Base-by-base conservation (phyloP, 2,113 vertebrate species). In the Cottus gobio region DNA sequence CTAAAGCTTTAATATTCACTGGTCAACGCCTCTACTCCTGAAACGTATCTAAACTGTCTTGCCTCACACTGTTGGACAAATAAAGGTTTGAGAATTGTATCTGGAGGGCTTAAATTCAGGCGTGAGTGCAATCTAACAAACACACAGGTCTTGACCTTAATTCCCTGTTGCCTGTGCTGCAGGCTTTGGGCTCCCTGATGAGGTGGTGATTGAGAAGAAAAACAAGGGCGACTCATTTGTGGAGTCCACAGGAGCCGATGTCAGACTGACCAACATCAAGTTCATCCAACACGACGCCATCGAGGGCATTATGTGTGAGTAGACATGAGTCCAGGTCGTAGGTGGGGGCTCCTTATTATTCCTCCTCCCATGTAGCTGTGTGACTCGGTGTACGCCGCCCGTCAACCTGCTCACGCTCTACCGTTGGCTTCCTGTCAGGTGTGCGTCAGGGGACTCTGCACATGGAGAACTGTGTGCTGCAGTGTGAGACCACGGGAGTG, bases 241-340 rank as follows among this genome's bases (percentile, higher is more conserved):
- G 71, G 96, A 97, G 68, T 97, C 97, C 8, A 95, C 95, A 0
- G 98, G 96, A 58, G 88, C 86, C 1, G 88, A 95, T 42, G 79
- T 99, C 72, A 95, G 88, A 87, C 95, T 99, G 82, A 97, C 96
- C 66, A 96, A 91, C 90, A 82, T 99, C 72, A 99, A 99, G 89
- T 95, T 99, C 69, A 94, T 99, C 62, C 97, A 99, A 65, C 96
- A 97, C 15, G 96, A 96, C 77, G 96, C 96, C 8, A 94, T 98
- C 37, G 97, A 99, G 83, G 98, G 97, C 31, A 98, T 99, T 86
- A 91, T 99, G 86, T 97, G 98, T 99, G 93, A 97, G 97, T 97
- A 64, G 16, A 18, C 31, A 8, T 46, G 3, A 61, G 20, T 31
- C 30, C 30, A 31, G 30, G 30, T 2, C 30, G 30, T 31, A 4